phyloP scores from a whole-genome alignment of 2,888 invertebrate species.

The Leptinotarsa tumamoca region DNA sequence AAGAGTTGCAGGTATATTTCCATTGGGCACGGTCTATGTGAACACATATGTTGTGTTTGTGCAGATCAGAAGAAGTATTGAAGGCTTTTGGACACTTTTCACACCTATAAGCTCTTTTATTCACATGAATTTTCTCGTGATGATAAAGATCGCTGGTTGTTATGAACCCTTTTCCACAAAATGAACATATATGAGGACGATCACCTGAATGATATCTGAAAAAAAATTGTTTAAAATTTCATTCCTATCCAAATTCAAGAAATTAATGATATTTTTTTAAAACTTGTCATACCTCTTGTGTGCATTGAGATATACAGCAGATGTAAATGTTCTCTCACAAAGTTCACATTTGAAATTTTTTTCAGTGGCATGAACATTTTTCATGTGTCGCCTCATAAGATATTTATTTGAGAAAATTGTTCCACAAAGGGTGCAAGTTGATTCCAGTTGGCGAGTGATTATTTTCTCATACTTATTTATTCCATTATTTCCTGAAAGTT shows the following conservation, averaged over 20 bases:
- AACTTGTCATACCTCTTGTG: conserved; percentile 53
- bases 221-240: background rate
- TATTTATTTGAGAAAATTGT: conserved; percentile 57
- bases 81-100: conserved; percentile 61
- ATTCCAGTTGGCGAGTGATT: background rate
- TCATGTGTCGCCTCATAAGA: conserved; percentile 56
- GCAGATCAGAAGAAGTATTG: conserved; percentile 61
- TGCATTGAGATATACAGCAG: conserved; percentile 59
- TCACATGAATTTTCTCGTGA: conserved; percentile 62
- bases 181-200: conserved; percentile 59
- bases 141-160: conserved; percentile 61
- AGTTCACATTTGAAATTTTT: conserved; percentile 59
- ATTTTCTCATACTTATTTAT: conserved; percentile 15
- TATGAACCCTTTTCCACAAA: conserved; percentile 66
- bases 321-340: conserved; percentile 59
- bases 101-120: conserved; percentile 60
- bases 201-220: conserved; percentile 56
- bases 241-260: background rate
- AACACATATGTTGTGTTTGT: conserved; percentile 62
- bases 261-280: background rate
- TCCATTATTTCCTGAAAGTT: background rate
- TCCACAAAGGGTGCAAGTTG: conserved; percentile 54
- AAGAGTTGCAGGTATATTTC: conserved; percentile 60
- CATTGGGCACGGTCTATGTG: conserved; percentile 58
- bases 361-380: conserved; percentile 61